These are phyloP conservation scores for Lepidostoma basale DNA, from an alignment of 1,140 invertebrate genomes.

Conservation along the genomic window DNA sequence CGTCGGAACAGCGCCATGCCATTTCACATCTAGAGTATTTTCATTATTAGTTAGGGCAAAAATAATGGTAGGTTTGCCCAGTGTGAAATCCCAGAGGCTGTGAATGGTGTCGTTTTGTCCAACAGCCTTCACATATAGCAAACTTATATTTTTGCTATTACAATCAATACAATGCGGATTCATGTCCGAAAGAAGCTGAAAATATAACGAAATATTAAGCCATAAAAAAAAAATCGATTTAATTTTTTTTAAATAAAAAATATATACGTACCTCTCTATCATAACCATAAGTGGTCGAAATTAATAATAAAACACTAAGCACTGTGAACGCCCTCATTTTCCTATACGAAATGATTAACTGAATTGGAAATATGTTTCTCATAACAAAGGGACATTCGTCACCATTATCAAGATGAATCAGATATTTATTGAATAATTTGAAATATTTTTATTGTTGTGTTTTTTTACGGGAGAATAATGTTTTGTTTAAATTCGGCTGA, in stretches of 20 bases:
- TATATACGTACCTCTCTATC: conserved; percentile 21
- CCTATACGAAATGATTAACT: neutral
- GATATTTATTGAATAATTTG: neutral
- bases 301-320: conserved; percentile 20
- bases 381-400: neutral
- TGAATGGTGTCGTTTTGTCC: conserved; percentile 63
- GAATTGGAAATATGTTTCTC: neutral
- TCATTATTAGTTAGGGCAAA: conserved; percentile 56
- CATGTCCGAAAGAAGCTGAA: conserved; percentile 50
- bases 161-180: conserved; percentile 52
- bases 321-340: conserved; percentile 9
- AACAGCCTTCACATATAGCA: conserved; percentile 60
- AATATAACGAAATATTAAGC: conserved; percentile 8
- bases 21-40: conserved; percentile 56
- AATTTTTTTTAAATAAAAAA: neutral
- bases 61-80: conserved; percentile 59
- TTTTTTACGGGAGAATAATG: neutral
- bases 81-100: conserved; percentile 66
- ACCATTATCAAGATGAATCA: neutral
- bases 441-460: neutral
- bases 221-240: no score
- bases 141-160: conserved; percentile 48
- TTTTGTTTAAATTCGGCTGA: neutral
- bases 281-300: neutral
- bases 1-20: conserved; percentile 52